These are phyloP conservation scores for Ischnura elegans DNA, from an alignment of 2,888 invertebrate species.

Conservation along the genomic window DNA sequence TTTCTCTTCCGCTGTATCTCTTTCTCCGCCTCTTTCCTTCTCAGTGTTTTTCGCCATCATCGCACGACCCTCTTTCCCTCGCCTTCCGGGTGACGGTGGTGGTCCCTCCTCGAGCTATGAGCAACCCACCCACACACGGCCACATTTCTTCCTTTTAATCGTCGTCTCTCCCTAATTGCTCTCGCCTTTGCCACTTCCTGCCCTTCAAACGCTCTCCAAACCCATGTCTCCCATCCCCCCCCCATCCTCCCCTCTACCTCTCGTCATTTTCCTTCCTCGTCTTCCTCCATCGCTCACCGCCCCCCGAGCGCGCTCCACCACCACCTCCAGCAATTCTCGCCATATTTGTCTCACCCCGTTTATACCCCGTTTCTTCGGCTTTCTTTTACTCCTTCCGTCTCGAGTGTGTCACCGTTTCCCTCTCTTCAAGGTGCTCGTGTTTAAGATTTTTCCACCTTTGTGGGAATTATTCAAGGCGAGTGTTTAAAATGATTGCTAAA, in stretches of 20 bases:
- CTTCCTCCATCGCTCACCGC: conserved; percentile 50
- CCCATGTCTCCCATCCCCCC: conserved; percentile 40
- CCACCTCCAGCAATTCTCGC: conserved; percentile 4
- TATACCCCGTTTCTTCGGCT: neutral
- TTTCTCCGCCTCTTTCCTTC: neutral
- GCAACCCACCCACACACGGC: neutral
- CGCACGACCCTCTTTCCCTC: neutral
- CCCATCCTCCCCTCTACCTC: conserved; percentile 56
- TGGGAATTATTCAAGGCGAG: too few relatives aligned
- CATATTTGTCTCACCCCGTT: neutral
- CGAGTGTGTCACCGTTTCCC: neutral
- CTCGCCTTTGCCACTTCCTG: conserved; percentile 62
- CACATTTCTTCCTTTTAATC: conserved; percentile 65
- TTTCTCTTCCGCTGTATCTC: conserved; percentile 19
- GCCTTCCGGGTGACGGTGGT: neutral
- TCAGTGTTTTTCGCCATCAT: neutral
- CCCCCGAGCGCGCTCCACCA: conserved; percentile 10
- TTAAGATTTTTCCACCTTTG: neutral
- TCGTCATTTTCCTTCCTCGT: conserved; percentile 66
- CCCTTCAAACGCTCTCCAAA: conserved; percentile 65
- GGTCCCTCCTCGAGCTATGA: neutral
- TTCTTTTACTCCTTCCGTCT: neutral
- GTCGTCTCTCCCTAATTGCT: conserved; percentile 66
- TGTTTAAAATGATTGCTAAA: too few relatives aligned
- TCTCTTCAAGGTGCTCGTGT: neutral